Base-by-base conservation (phyloP, 2,797 vertebrate species). In the Sebastes hubbsi region DNA sequence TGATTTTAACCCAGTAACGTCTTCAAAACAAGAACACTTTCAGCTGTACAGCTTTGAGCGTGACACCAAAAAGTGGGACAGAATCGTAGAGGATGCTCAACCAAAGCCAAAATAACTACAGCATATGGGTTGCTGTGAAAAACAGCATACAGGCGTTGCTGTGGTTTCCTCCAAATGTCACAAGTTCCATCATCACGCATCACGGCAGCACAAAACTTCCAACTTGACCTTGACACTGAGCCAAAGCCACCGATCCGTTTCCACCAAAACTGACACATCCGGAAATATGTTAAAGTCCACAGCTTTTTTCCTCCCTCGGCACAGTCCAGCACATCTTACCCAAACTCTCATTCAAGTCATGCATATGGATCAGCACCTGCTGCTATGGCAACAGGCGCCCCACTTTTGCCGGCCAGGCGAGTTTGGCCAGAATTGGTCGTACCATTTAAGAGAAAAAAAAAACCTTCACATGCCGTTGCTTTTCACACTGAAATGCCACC, bases 311-410 rank as follows among this genome's bases (percentile, higher is more conserved):
- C 54, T 65, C 16, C 52, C 3, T 62, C 36, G 10, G 24, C 58
- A 24, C 61, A 66, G 34, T 49, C 36, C 25, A 27, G 24, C 78
- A 56, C 61, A 68, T 36, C 24, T 78, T 63, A 42, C 42, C 70
- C 29, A 42, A 73, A 82, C 64, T 49, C 63, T 24, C 8, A 34
- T 56, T 30, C 52, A 10, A 8, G 24, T 77, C 79, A 81, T 71
- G 63, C 68, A 75, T 82, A 75, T 77, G 67, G 65, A 82, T 77
- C 73, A 72, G 55, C 60, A 65, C 72, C 80, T 62, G 89, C 85
- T 89, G 38, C 88, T 67, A 87, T 89, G 78, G 86, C 69, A 89
- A 88, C 87, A 75, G 68, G 30, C 32, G 32, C 2, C 34, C 67
- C 34, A 2, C 62, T 82, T 82, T 76, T 36, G 1, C 71, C 4